Evolutionary conservation across 2,888 invertebrate species (phyloP).

Genomic region (Ischnura elegans): DNA sequence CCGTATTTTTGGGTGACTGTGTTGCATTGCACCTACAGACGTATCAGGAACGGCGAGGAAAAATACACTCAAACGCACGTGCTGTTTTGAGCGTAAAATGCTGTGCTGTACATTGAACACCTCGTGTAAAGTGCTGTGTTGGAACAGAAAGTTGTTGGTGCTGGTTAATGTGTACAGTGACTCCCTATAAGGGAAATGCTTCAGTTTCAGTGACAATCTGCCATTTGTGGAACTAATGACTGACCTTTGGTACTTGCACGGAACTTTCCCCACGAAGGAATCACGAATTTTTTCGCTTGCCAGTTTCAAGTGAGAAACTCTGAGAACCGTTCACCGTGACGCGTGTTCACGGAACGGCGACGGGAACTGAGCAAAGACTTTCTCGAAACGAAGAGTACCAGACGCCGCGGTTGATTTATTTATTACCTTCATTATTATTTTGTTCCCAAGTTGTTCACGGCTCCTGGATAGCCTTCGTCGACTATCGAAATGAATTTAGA

Average conservation of each 20-base stretch:
- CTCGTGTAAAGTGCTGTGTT: no score
- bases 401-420: background rate
- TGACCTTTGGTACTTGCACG: background rate
- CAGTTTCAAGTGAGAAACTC: background rate
- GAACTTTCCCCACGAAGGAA: background rate
- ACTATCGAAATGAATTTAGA: background rate
- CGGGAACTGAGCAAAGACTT: background rate
- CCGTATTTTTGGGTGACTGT: no score
- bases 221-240: background rate
- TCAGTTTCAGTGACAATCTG: no score
- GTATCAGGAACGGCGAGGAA: no score
- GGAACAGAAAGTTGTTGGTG: no score
- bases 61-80: no score
- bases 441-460: background rate
- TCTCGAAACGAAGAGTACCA: background rate
- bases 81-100: no score
- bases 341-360: background rate
- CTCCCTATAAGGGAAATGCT: no score
- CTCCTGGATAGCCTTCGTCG: background rate
- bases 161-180: no score
- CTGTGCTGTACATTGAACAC: no score
- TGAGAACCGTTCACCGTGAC: background rate
- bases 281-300: background rate
- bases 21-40: no score
- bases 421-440: background rate